Evolutionary conservation across 2,888 invertebrate genomes (phyloP), one percentile per base, ranked within the genome.

Genomic region (Thysanoteuthis rhombus): DNA sequence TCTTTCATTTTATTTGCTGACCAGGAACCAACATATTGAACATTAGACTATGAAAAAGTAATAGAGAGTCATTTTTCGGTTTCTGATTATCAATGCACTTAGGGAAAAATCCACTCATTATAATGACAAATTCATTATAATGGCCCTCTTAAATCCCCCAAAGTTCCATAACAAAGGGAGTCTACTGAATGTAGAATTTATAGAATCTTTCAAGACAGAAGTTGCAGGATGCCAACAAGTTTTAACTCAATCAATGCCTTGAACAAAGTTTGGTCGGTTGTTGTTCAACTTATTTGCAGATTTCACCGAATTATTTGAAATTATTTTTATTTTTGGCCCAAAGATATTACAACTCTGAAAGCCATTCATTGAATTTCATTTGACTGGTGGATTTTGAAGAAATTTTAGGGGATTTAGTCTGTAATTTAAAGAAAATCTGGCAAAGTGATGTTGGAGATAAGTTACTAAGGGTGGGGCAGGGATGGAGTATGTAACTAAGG

Each of bases 321-420:
- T 75, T 75, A 75, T 75, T 75, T 75, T 75, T 75, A 75, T 75
- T 75, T 75, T 75, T 75, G 75, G 75, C n/a, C 12, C n/a, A 75
- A 75, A 75, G 75, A 75, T 16, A n/a, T 75, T 75, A 75, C n/a
- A 75, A 75, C 75, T 75, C 16, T 36, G 75, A 75, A 10, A n/a
- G n/a, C 75, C n/a, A n/a, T 36, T n/a, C 75, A 16, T n/a, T 75
- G n/a, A n/a, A n/a, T 75, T 75, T 75, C 75, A 75, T 75, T 75
- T 75, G 75, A n/a, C 75, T 75, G 75, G 75, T 75, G 75, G 75
- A 75, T 75, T 75, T 75, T 75, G 75, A n/a, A 75, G 75, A 75
- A 75, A 75, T 36, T 75, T 75, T 75, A 75, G 75, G 75, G 75
- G 75, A 75, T 75, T 75, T 75, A 75, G 75, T 75, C 16, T 75